Conservation (phyloP, 2,888 invertebrate species). For the Melieria crassipennis region DNA sequence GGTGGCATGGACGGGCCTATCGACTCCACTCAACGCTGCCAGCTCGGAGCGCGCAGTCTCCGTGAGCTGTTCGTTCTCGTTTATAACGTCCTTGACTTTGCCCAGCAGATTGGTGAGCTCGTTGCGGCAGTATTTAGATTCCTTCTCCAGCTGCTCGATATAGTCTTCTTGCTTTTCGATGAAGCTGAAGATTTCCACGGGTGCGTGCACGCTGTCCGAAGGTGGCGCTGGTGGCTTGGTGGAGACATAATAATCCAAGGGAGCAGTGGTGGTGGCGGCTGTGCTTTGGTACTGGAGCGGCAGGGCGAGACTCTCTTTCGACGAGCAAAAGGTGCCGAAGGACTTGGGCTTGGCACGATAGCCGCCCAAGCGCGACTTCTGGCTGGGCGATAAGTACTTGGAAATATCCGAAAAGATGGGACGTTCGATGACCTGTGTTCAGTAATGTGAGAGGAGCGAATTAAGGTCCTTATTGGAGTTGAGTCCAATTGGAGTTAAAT, state of each 20-base stretch:
- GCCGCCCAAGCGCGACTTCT: conserved; percentile 54
- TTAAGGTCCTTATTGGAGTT: not conserved
- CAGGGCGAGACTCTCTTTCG: conserved; percentile 58
- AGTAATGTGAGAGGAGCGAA: not conserved
- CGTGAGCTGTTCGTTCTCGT: conserved; percentile 83
- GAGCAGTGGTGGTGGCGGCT: conserved; percentile 46
- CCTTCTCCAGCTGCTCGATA: conserved; percentile 85
- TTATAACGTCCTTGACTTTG: conserved; percentile 86
- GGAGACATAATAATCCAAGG: conserved; percentile 44
- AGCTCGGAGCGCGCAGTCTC: conserved; percentile 80
- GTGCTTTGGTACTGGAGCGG: conserved; percentile 48
- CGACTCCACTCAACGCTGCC: conserved; percentile 67
- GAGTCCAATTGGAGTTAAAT: not conserved
- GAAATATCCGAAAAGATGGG: conserved; percentile 65
- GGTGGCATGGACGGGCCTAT: conserved; percentile 32
- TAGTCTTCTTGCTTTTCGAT: conserved; percentile 89
- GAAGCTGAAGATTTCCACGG: conserved; percentile 79
- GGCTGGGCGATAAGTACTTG: conserved; percentile 63
- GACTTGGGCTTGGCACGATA: conserved; percentile 53
- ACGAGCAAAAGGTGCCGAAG: conserved; percentile 46
- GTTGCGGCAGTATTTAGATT: conserved; percentile 84
- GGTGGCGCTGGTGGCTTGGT: conserved; percentile 61
- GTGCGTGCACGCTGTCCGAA: conserved; percentile 65
- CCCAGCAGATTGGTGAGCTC: conserved; percentile 80
- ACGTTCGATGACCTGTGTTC: conserved; percentile 58